Conservation (phyloP, 2,888 invertebrate genomes). For the Acanthacorydalis orientalis region DNA sequence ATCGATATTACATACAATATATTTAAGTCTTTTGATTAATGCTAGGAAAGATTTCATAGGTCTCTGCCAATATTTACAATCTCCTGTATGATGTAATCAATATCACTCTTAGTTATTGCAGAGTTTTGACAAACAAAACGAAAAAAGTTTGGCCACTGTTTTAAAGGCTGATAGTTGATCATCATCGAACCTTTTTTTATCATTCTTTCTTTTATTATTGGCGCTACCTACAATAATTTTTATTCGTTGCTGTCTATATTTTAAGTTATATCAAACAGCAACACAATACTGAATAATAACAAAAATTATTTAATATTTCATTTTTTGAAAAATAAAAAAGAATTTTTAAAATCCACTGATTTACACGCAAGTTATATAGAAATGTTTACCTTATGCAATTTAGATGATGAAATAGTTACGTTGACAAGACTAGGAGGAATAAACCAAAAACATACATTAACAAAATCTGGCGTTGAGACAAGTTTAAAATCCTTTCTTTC, state of each 20-base stretch:
- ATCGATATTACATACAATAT: too few species aligned
- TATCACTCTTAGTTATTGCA: constrained; percentile 33
- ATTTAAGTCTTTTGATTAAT: too few species aligned
- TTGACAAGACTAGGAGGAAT: constrained; percentile 24
- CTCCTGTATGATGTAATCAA: constrained; percentile 43
- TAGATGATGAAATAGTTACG: background rate
- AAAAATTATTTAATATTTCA: too few species aligned
- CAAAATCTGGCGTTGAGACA: constrained; percentile 36
- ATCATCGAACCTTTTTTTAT: constrained; percentile 44
- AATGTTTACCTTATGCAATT: background rate
- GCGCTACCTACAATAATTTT: constrained; percentile 34
- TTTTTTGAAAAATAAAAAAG: too few species aligned
- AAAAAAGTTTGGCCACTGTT: constrained; percentile 45
- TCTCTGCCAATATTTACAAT: constrained; percentile 35
- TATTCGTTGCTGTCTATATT: background rate
- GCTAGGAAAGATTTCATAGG: background rate
- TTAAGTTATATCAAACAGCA: too few species aligned
- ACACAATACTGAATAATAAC: too few species aligned
- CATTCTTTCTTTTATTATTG: constrained; percentile 46
- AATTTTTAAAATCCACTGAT: background rate
- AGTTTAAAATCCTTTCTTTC: constrained; percentile 25
- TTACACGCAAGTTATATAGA: background rate
- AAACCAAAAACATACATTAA: constrained; percentile 60
- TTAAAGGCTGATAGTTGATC: constrained; percentile 48
- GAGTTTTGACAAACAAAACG: constrained; percentile 45